These are phyloP conservation scores for Meandrusa payeni DNA, from an alignment of 2,888 invertebrate genomes.

Conservation along the genomic window DNA sequence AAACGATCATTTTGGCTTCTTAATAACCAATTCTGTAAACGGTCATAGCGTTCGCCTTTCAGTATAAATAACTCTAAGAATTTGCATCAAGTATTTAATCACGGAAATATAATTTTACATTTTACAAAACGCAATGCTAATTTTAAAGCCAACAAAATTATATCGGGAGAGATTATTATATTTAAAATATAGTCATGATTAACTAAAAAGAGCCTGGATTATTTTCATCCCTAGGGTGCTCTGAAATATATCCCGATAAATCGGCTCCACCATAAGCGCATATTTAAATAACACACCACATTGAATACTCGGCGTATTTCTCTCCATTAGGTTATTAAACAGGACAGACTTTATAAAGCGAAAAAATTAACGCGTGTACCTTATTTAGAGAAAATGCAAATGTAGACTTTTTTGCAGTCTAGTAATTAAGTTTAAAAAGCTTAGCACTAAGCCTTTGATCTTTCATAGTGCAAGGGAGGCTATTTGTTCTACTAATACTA, in stretches of 20 bases:
- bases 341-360: slow-evolving; percentile 17
- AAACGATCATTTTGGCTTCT: too few relatives aligned
- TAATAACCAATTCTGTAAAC: too few relatives aligned
- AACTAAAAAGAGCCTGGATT: slow-evolving; percentile 19
- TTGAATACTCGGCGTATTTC: slow-evolving; percentile 18
- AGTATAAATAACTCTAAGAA: too few relatives aligned
- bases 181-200: slow-evolving; percentile 19
- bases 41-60: too few relatives aligned
- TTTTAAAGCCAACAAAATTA: slow-evolving; percentile 8
- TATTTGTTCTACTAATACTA: neutral
- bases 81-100: too few relatives aligned
- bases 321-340: slow-evolving; percentile 25
- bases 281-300: slow-evolving; percentile 21
- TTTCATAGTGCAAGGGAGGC: slow-evolving; percentile 8
- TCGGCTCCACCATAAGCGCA: slow-evolving; percentile 18
- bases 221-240: slow-evolving; percentile 19
- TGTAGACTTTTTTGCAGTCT: slow-evolving; percentile 3
- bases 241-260: slow-evolving; percentile 23
- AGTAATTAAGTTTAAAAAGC: slow-evolving; percentile 20
- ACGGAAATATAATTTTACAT: too few relatives aligned
- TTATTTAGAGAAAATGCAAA: slow-evolving; percentile 15
- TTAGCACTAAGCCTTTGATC: slow-evolving; percentile 18
- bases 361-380: slow-evolving; percentile 21
- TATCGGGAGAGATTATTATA: slow-evolving; percentile 12
- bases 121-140: neutral